These are phyloP conservation scores for Leptodirus hochenwartii DNA, from an alignment of 2,888 invertebrate species.

Conservation along the genomic window DNA sequence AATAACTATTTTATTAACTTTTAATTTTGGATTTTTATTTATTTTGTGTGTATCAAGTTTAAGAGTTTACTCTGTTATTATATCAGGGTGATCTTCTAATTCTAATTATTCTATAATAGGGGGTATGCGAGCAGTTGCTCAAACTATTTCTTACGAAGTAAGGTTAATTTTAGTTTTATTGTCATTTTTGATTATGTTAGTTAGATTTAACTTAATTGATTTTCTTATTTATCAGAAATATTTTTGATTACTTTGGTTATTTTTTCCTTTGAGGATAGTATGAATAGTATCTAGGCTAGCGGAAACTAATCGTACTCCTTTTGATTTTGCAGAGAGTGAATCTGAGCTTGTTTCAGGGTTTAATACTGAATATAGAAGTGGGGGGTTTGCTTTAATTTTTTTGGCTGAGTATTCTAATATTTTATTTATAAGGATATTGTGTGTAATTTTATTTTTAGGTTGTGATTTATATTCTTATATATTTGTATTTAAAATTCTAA, in stretches of 20 bases:
- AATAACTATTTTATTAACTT: conserved; percentile 32
- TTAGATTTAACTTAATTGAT: conserved; percentile 32
- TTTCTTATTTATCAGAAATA: conserved; percentile 32
- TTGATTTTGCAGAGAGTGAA: conserved; percentile 66
- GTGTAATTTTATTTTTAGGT: conserved; percentile 39
- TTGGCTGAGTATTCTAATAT: conserved; percentile 49
- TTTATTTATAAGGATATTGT: conserved; percentile 46
- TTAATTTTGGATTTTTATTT: conserved; percentile 41
- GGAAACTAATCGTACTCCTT: conserved; percentile 54
- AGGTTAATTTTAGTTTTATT: conserved; percentile 46
- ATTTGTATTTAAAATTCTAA: conserved; percentile 36
- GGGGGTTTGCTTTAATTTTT: conserved; percentile 55
- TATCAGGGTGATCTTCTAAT: conserved; percentile 51
- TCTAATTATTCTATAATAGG: conserved; percentile 56
- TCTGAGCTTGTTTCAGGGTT: conserved; percentile 63
- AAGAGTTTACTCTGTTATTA: conserved; percentile 42
- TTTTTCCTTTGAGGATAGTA: conserved; percentile 34
- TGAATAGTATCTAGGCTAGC: conserved; percentile 43
- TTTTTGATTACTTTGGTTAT: conserved; percentile 35
- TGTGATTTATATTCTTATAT: conserved; percentile 28
- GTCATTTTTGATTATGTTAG: conserved; percentile 37
- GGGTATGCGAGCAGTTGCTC: conserved; percentile 45
- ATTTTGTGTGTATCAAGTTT: conserved; percentile 45
- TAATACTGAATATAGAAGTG: conserved; percentile 59
- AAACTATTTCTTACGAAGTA: conserved; percentile 63